Evolutionary conservation across 2,888 invertebrate species (phyloP), one percentile per base, ranked within the genome.

Genomic region (Lithophane leautieri): DNA sequence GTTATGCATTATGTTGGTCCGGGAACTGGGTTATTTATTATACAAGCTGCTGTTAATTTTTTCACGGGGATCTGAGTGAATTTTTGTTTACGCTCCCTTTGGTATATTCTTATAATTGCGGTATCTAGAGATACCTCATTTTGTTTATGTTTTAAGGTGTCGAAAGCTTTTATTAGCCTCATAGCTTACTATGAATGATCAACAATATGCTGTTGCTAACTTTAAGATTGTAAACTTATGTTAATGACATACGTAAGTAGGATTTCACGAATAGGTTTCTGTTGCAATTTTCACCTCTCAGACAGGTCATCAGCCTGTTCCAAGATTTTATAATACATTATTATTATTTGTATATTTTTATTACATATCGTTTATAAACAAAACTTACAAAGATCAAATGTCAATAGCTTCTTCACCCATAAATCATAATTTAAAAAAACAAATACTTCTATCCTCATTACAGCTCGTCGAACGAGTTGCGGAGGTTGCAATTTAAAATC

Each of bases 401-500:
- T 7, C n/a, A 44, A 52, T 28, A 8, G 52, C 12, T 44, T 61
- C 56, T 56, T 56, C 12, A 56, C 12, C 22, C 25, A n/a, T 9
- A 9, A 52, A n/a, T 14, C 50, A 78, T 69, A 71, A 78, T 73
- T 83, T 73, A 58, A 47, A 66, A 65, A 83, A 86, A 83, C 86
- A 86, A 84, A 86, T 77, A 71, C 61, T 67, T 28, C 71, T 62
- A 65, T 70, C 62, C 70, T 79, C 73, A 83, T 84, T 76, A 69
- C 83, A 69, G 8, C 56, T 58, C 61, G 65, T 66, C 47, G 62
- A 52, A 65, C 83, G 19, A 79, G 67, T 25, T 74, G 84, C 67
- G 40, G 61, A 78, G 68, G 67, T 60, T 74, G 89, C 82, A 88
- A 88, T 88, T 87, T 88, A 79, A 84, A 86, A 89, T 88, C 89